These are phyloP conservation scores for Smittia sp. DNA, from an alignment of 2,888 invertebrate genomes.

Conservation along the genomic window DNA sequence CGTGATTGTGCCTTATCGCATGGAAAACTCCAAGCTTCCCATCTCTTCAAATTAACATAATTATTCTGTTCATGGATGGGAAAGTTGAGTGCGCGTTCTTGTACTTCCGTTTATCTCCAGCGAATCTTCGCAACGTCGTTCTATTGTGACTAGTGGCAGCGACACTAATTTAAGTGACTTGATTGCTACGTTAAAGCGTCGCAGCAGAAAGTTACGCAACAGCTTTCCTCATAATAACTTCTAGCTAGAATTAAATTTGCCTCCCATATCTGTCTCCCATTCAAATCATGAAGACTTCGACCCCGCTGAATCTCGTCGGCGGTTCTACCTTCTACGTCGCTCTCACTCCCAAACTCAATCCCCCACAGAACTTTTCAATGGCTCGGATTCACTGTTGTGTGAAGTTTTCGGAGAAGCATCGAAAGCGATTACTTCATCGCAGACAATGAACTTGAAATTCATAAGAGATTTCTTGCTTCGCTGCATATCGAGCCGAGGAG, in stretches of 20 bases:
- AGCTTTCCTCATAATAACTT: neutral
- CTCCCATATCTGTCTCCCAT: neutral
- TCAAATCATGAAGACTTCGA: too few relatives aligned
- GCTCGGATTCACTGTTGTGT: constrained; percentile 23
- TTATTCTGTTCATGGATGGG: constrained; percentile 1
- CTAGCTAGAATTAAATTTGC: neutral
- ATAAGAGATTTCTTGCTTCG: constrained; percentile 20
- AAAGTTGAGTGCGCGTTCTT: neutral
- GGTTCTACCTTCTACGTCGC: neutral
- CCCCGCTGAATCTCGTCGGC: neutral
- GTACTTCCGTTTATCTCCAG: neutral
- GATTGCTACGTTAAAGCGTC: neutral
- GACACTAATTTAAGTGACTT: neutral
- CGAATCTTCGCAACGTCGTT: neutral
- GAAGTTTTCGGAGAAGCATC: constrained; percentile 4
- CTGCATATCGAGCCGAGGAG: neutral
- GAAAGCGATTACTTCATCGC: constrained; percentile 38
- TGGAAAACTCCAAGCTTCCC: neutral
- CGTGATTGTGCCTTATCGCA: neutral
- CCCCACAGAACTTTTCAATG: constrained; percentile 5
- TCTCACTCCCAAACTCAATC: neutral
- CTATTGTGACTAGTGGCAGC: neutral
- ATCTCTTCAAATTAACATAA: constrained; percentile 10
- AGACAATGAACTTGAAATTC: constrained; percentile 40
- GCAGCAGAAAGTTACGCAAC: neutral